A percentile compares a stretch with the other conserved stretches of the same genome.
Evolutionary conservation across 2,888 invertebrate genomes (phyloP).

Genomic region (Acleris holmiana): DNA sequence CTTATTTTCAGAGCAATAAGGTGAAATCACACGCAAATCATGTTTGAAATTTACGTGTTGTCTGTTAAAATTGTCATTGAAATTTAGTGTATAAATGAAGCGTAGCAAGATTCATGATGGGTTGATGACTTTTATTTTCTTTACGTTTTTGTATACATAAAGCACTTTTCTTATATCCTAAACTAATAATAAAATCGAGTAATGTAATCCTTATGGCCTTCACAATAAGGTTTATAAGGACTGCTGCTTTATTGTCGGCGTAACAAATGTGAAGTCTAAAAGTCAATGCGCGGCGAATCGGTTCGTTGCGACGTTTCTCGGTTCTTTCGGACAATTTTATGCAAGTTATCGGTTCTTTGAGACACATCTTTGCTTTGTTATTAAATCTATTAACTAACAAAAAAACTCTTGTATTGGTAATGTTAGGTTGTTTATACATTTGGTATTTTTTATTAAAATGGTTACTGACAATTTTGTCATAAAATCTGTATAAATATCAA

Average conservation of each 20-base stretch:
- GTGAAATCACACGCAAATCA: constrained; percentile 6
- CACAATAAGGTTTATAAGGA: background rate
- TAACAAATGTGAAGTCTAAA: constrained; percentile 45
- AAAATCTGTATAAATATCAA: no score
- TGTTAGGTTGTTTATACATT: background rate
- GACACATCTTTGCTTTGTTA: constrained; percentile 7
- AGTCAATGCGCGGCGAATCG: constrained; percentile 47
- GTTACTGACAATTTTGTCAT: no score
- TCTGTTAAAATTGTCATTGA: background rate
- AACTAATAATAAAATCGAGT: background rate
- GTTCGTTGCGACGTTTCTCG: constrained; percentile 54
- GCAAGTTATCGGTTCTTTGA: constrained; percentile 43
- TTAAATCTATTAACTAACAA: background rate
- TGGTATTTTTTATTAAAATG: no score
- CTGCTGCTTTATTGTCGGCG: constrained; percentile 5
- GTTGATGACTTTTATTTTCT: background rate
- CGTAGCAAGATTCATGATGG: background rate
- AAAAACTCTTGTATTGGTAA: background rate
- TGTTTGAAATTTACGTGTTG: background rate
- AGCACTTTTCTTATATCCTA: constrained; percentile 26
- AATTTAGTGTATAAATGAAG: constrained; percentile 13
- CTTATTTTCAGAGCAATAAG: background rate
- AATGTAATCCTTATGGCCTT: background rate
- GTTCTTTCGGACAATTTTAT: constrained; percentile 49
- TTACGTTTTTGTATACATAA: constrained; percentile 38